A percentile compares a stretch with the other conserved stretches of the same genome.
Conservation (phyloP, 2,113 vertebrate genomes). For the Maccullochella peelii region DNA sequence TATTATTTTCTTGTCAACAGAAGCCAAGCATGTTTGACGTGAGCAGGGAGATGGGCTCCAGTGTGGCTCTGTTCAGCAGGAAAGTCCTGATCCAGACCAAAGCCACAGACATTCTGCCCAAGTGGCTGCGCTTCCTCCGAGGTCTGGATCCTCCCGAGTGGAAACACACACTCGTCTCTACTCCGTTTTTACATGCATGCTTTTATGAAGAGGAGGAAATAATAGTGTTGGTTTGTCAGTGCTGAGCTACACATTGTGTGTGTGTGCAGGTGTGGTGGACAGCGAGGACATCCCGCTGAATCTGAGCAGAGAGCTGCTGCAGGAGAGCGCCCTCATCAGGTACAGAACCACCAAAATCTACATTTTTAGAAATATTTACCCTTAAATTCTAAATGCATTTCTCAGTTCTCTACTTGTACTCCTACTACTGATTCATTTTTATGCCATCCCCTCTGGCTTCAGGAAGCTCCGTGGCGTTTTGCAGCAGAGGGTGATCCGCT, state of each 20-base stretch:
- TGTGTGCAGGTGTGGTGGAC: conserved; percentile 93
- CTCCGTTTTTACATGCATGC: neutral
- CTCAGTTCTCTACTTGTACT: neutral
- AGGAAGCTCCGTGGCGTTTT: conserved; percentile 95
- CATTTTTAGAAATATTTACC: neutral
- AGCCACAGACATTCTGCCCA: conserved; percentile 93
- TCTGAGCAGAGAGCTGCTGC: conserved; percentile 96
- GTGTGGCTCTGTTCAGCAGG: conserved; percentile 92
- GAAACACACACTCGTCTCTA: too few species aligned
- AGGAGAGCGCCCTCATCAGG: conserved; percentile 96
- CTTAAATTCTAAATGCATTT: neutral
- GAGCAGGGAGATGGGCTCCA: conserved; percentile 94
- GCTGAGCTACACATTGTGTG: neutral
- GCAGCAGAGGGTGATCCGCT: conserved; percentile 94
- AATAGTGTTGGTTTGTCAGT: neutral
- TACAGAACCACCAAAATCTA: conserved; percentile 62
- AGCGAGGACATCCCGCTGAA: conserved; percentile 98
- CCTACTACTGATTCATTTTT: neutral
- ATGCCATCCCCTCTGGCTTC: neutral
- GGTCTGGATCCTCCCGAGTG: conserved; percentile 77
- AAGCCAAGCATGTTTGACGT: conserved; percentile 97
- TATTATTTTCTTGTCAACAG: conserved; percentile 73
- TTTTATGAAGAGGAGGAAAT: neutral
- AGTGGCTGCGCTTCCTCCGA: conserved; percentile 95
- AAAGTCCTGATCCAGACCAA: conserved; percentile 98